Evolutionary conservation across 1,140 invertebrate species (phyloP).

Genomic region (Drosophila saltans): DNA sequence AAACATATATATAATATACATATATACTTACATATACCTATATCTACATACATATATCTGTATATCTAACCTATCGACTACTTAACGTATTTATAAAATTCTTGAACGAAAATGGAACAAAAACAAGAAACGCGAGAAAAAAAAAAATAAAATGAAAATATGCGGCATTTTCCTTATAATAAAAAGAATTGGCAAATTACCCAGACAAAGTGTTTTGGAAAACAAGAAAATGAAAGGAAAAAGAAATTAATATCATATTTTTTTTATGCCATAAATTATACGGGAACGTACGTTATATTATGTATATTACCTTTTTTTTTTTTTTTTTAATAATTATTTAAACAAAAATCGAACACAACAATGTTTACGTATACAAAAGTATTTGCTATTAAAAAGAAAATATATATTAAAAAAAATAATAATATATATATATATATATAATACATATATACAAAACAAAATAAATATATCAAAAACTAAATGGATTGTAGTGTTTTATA

Average conservation of each 20-base stretch:
- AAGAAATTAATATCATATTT: conserved; percentile 50
- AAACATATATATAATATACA: conserved; percentile 34
- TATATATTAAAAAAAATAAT: conserved; percentile 16
- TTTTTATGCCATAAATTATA: conserved; percentile 78
- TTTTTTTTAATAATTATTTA: conserved; percentile 74
- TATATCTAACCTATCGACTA: conserved; percentile 73
- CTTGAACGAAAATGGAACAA: conserved; percentile 7
- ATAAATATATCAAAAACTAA: conserved; percentile 1
- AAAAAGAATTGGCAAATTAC: conserved; percentile 29
- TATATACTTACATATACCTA: conserved; percentile 73
- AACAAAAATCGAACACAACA: conserved; percentile 50
- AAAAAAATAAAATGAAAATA: conserved; percentile 22
- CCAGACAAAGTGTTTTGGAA: conserved; percentile 39
- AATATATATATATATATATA: conserved; percentile 43
- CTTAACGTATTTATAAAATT: conserved; percentile 67
- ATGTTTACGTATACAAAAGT: conserved; percentile 76
- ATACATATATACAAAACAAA: not conserved
- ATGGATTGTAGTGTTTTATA: not conserved
- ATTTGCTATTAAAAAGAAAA: conserved; percentile 64
- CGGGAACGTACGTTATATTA: conserved; percentile 69
- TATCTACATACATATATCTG: conserved; percentile 51
- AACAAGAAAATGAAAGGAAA: conserved; percentile 32
- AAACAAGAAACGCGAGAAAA: not conserved
- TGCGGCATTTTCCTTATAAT: conserved; percentile 61
- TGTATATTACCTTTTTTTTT: conserved; percentile 65